Percentiles rank a stretch among this genome's conserved stretches.
phyloP scores from a whole-genome alignment of 2,797 vertebrate species.

The Girardinus metallicus region DNA sequence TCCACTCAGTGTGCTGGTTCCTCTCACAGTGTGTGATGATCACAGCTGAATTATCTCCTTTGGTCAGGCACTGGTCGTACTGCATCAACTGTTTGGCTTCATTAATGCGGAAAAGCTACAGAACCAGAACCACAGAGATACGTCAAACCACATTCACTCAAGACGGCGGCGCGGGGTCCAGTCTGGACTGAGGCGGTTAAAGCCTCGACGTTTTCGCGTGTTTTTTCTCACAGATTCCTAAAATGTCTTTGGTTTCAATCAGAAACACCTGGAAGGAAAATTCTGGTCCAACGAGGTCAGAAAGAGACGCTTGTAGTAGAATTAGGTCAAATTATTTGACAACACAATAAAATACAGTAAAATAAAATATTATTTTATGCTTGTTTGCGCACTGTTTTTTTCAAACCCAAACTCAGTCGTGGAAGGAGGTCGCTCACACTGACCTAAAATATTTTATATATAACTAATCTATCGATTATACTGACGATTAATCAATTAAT shows the following conservation, averaged over 20 bases:
- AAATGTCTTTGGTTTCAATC: neutral
- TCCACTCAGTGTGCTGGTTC: conserved; percentile 94
- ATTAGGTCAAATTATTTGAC: neutral
- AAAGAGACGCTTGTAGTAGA: neutral
- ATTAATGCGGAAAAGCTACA: conserved; percentile 95
- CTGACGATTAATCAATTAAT: no score
- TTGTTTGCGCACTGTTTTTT: neutral
- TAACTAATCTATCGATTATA: no score
- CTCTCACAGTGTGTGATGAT: conserved; percentile 93
- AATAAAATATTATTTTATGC: neutral
- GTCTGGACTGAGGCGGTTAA: neutral
- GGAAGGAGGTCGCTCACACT: neutral
- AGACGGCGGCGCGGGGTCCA: neutral
- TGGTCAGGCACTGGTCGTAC: conserved; percentile 95
- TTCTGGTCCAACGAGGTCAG: neutral
- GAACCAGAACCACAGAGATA: neutral
- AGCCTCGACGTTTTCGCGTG: neutral
- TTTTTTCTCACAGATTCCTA: neutral
- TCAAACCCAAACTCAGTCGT: neutral
- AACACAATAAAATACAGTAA: no score
- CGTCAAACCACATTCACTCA: neutral
- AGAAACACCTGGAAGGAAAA: neutral
- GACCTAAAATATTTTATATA: neutral
- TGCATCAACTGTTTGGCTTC: conserved; percentile 98
- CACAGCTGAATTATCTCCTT: conserved; percentile 87